A percentile compares a stretch with the other conserved stretches of the same genome.
phyloP scores from a whole-genome alignment of 2,888 invertebrate species.

The Hypselothyrea guttata region DNA sequence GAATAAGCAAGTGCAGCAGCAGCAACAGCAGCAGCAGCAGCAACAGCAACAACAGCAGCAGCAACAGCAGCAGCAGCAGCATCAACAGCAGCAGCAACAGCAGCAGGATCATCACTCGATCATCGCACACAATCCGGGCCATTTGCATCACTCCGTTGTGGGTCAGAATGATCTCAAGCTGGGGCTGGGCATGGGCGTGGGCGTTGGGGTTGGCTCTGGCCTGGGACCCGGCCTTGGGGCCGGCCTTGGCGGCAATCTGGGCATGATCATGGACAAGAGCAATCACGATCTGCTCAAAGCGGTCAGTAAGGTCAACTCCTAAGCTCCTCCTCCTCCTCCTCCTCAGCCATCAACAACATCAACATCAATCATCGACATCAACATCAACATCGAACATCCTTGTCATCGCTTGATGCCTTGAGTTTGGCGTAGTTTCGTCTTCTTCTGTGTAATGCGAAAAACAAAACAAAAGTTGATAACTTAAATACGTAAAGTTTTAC shows the following conservation, averaged over 20 bases:
- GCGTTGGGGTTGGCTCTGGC: constrained; percentile 71
- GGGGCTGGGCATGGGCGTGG: constrained; percentile 82
- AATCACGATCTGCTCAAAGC: constrained; percentile 82
- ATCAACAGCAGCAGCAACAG: constrained; percentile 78
- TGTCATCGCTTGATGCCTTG: constrained; percentile 48
- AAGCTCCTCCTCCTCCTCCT: too few species aligned
- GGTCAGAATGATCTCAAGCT: constrained; percentile 82
- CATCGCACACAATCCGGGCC: constrained; percentile 82
- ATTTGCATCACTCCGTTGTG: constrained; percentile 82
- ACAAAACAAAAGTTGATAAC: constrained; percentile 73
- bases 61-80: constrained; percentile 77
- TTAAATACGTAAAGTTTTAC: constrained; percentile 80
- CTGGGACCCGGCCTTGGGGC: constrained; percentile 77
- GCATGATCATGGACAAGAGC: constrained; percentile 82
- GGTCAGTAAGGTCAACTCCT: constrained; percentile 83
- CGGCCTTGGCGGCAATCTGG: constrained; percentile 81
- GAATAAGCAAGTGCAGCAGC: constrained; percentile 84
- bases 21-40: constrained; percentile 80
- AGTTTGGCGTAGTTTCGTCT: constrained; percentile 58
- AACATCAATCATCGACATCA: not conserved
- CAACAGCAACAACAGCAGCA: constrained; percentile 78
- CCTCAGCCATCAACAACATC: not conserved
- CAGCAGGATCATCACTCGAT: constrained; percentile 81
- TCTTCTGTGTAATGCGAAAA: constrained; percentile 48
- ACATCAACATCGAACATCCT: constrained; percentile 10